Base-by-base conservation (phyloP, 1,140 invertebrate genomes). In the Heliconius congener region DNA sequence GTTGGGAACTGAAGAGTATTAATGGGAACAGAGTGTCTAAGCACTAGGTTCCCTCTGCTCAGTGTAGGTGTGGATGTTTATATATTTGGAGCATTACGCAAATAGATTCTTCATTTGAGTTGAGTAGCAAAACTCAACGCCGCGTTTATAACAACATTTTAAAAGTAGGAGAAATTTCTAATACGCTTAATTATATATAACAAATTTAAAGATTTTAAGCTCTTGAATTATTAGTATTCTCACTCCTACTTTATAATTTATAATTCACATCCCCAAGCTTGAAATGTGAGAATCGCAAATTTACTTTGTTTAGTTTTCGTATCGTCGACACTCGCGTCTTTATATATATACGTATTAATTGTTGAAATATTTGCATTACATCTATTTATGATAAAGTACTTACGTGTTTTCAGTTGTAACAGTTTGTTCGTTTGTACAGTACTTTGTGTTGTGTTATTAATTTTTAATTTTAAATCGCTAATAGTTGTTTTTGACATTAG, bases 301-400 rank as follows among this genome's bases (percentile, higher is more conserved):
- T 66, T 66, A 30, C 23, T 66, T 60, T 66, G 60, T 66, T 66
- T 66, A 66, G 23, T 66, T 66, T 66, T 66, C 23, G 60, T 66
- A 66, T 66, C 13, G 23, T 66, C 60, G 60, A 18, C 27, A 30
- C 60, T 16, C 23, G 60, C 11, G 27, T 66, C 60, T 66, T 66
- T 4, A 30, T 60, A 23, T 37, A 37, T 37, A 4, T 60, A 60
- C 11, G 19, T 60, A 23, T 3, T 60, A 9, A n/a, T 60, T 60
- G n/a, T 11, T n/a, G 9, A 3, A n/a, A 30, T 66, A 23, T 66
- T 66, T 66, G n/a, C 11, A 66, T 66, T 30, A 66, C 23, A 66
- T 27, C 57, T 60, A 60, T 27, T 30, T 27, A 66, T 27, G 11
- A 30, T 11, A 13, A 66, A 3, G n/a, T 57, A 57, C 27, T 66